Base-by-base conservation (phyloP, 2,888 invertebrate species). In the Caenorhabditis becei region DNA sequence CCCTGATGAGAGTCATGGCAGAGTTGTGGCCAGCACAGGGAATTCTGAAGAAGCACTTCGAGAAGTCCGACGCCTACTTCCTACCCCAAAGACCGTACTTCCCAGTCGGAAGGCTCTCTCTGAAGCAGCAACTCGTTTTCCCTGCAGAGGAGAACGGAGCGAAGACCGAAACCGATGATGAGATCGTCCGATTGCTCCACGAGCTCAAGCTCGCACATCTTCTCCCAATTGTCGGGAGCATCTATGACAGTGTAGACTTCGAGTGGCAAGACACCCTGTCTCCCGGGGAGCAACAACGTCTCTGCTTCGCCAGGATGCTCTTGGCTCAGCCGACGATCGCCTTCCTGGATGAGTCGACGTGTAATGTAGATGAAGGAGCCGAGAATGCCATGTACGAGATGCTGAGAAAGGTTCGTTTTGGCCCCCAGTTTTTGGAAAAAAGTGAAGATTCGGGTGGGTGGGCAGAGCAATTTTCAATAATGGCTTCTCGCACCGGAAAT, bases 221-320 rank as follows among this genome's bases (percentile, higher is more conserved):
- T 18, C 37, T 91, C 24, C 82, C 88, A 2, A 69, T 86, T 23
- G 85, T 88, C 44, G 91, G 91, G n/a, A 92, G 91, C 8, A 87
- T 93, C 23, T 91, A 92, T 82, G 86, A 83, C 3, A 81, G 86
- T 47, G 87, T 91, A 1, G 91, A 92, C 23, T 93, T 93, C 92
- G 92, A 92, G 87, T 93, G 93, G 86, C 75, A 75, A 75, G 96
- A 97, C 91, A 96, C 96, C 79, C 93, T 98, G 47, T 96, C 96
- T 0, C 97, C 97, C 0, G 98, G 97, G 0, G 98, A 98, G 92
- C 97, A 97, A 92, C 97, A 98, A 92, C 92, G 98, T 84, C 94
- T 98, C 93, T 97, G 97, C 2, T 95, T 98, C 93, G 97, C 97
- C 0, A 93, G 98, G 83, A 93, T 98, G 87, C 96, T 97, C 92